A percentile compares a stretch with the other conserved stretches of the same genome.
These are phyloP conservation scores for Ernsta delagoae DNA, from an alignment of 2,888 invertebrate species.

Conservation along the genomic window DNA sequence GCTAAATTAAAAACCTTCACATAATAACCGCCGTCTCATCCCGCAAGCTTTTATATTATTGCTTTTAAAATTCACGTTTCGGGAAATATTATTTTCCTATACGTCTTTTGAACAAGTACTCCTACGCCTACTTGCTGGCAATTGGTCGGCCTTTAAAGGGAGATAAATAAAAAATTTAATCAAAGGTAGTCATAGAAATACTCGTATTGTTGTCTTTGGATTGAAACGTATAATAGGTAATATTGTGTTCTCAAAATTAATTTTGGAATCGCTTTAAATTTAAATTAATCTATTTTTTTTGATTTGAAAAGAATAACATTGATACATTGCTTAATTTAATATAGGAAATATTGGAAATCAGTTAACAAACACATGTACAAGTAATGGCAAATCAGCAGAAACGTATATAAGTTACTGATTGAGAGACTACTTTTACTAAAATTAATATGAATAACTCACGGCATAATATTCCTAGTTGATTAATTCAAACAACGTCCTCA, in stretches of 20 bases:
- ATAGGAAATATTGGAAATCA: no score
- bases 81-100: conserved; percentile 19
- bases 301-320: no score
- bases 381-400: no score
- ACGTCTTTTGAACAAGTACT: conserved; percentile 8
- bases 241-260: no score
- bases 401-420: no score
- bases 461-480: not conserved
- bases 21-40: conserved; percentile 16
- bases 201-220: no score
- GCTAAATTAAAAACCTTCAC: conserved; percentile 27
- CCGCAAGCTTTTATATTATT: conserved; percentile 27
- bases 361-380: no score
- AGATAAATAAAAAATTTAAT: not conserved
- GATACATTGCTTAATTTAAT: no score
- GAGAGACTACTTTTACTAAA: not conserved
- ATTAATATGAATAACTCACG: not conserved
- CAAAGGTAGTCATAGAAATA: not conserved
- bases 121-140: not conserved
- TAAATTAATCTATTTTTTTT: no score
- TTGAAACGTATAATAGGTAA: no score
- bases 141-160: no score
- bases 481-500: conserved; percentile 7
- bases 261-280: no score
- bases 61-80: conserved; percentile 25